Percentiles rank a stretch among this genome's conserved stretches.
phyloP scores from a whole-genome alignment of 2,797 vertebrate species.

The Acropternis orthonyx region DNA sequence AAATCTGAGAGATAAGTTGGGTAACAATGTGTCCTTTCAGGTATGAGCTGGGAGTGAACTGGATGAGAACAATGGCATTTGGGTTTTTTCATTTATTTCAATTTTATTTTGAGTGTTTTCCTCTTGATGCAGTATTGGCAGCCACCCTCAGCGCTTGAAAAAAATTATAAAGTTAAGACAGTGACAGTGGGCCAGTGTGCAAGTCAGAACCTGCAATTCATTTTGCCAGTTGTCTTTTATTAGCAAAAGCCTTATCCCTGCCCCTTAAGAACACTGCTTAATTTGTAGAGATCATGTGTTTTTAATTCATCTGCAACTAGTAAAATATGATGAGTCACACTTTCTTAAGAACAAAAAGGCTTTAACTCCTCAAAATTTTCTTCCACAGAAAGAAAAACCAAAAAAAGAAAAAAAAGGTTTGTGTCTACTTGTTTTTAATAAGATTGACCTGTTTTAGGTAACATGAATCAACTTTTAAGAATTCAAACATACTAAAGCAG shows the following conservation, averaged over 20 bases:
- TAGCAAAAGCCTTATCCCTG: not conserved
- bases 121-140: not conserved
- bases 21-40: not conserved
- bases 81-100: not conserved
- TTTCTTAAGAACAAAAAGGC: not conserved
- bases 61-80: accelerated
- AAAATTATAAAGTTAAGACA: not conserved
- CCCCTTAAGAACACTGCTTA: not conserved
- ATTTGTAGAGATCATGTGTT: not conserved
- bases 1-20: not conserved
- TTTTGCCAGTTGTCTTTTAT: not conserved
- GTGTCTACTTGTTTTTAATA: not conserved
- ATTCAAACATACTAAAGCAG: not conserved
- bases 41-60: not conserved
- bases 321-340: not conserved
- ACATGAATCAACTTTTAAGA: not conserved
- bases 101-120: not conserved
- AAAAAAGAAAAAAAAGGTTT: not conserved
- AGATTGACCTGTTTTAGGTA: not conserved
- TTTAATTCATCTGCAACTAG: not conserved
- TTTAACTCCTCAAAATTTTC: not conserved
- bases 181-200: not conserved
- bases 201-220: not conserved
- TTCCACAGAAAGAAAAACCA: not conserved
- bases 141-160: not conserved